Base-by-base conservation (phyloP, 2,797 vertebrate species). In the Protosalanx chinensis region DNA sequence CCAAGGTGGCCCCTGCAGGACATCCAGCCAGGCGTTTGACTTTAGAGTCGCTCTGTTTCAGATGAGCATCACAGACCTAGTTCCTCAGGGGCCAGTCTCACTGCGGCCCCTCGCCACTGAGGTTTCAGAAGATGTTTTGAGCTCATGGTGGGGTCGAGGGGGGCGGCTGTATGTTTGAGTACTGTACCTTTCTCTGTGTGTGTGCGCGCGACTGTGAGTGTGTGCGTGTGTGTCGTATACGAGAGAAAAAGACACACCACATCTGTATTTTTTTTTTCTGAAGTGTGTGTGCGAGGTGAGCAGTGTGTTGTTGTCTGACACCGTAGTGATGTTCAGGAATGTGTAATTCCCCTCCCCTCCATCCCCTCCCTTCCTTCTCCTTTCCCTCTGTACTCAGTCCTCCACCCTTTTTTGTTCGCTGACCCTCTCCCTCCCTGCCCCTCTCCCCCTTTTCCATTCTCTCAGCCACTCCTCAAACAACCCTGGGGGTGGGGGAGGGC, bases 321-420 rank as follows among this genome's bases (percentile, higher is more conserved):
- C 71, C 67, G 63, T 59, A 68, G 72, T 70, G 63, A 72, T 67
- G 58, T 59, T 72, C 23, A 67, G 73, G 70, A 70, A 72, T 75
- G 70, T 72, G 57, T 53, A n/a, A 62, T 63, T 5, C 63, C 46
- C 69, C 57, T 30, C 13, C 37, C 20, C 23, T 27, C 46, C 20
- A 12, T 2, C 29, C 41, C 57, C 29, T 37, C 13, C 12, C 58
- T 27, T 5, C 64, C 64, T 29, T 23, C 20, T 7, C 20, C 41
- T 29, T 27, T 30, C 6, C 10, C 20, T 49, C 23, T 66, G 10
- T 20, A 13, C 20, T 33, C n/a, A 46, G 41, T 15, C 33, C 49
- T 27, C 29, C 60, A 29, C 56, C 64, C 32, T 18, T 20, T 64
- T 46, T 12, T 33, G 15, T 56, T 56, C 51, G 15, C 51, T 56